phyloP scores from a whole-genome alignment of 2,113 vertebrate species.

The Delphinus delphis region DNA sequence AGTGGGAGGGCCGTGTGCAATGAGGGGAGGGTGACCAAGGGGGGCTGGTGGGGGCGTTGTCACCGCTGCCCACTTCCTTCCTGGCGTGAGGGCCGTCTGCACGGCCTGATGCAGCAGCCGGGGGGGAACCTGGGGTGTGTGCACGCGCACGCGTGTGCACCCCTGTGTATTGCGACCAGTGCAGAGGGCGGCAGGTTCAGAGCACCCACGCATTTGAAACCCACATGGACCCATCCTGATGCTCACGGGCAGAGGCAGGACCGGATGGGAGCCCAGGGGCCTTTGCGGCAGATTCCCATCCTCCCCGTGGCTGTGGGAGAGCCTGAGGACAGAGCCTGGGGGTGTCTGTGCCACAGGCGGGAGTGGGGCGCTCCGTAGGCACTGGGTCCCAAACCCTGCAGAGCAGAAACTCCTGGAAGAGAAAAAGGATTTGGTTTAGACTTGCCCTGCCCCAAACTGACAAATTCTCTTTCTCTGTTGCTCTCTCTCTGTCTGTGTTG shows the following conservation, averaged over 20 bases:
- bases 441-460: no score
- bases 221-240: fast-evolving
- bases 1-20: background rate
- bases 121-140: background rate
- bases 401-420: background rate
- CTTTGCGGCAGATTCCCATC: fast-evolving
- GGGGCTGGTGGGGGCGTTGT: fast-evolving
- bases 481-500: background rate
- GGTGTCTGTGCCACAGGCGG: fast-evolving
- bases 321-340: background rate
- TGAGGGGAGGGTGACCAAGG: no score
- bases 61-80: fast-evolving
- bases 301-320: fast-evolving
- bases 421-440: background rate
- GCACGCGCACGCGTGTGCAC: background rate
- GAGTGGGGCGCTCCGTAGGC: background rate
- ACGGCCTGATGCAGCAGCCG: fast-evolving
- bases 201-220: background rate
- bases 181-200: background rate
- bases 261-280: fast-evolving
- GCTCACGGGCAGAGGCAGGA: no score
- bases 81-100: background rate
- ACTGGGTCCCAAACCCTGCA: background rate
- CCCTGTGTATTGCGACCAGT: fast-evolving
- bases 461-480: background rate